These are phyloP conservation scores for Drosophila borealis DNA, from an alignment of 2,888 invertebrate species.

Conservation along the genomic window DNA sequence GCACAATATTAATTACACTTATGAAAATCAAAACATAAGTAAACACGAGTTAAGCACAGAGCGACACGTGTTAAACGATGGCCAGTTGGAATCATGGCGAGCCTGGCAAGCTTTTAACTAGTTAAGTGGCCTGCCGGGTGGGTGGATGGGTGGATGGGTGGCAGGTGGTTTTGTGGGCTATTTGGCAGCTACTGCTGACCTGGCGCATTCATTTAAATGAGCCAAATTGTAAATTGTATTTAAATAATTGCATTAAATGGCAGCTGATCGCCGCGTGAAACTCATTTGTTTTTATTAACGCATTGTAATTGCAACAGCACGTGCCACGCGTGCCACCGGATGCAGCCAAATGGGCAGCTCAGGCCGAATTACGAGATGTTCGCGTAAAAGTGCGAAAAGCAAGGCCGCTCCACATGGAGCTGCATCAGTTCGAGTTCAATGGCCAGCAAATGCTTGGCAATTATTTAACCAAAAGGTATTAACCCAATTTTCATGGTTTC, in stretches of 20 bases:
- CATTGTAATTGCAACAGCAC: conserved; percentile 55
- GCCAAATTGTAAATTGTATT: conserved; percentile 71
- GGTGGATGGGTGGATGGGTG: too few relatives aligned
- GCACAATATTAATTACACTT: conserved; percentile 54
- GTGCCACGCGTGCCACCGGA: conserved; percentile 10
- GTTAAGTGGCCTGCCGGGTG: background rate
- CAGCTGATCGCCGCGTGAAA: conserved; percentile 68
- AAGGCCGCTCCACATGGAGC: background rate
- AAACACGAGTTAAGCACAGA: conserved; percentile 52
- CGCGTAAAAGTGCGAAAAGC: conserved; percentile 2
- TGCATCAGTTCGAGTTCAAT: conserved; percentile 40
- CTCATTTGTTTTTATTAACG: conserved; percentile 80
- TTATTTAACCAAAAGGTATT: conserved; percentile 74
- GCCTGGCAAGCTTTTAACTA: background rate
- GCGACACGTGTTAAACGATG: conserved; percentile 44
- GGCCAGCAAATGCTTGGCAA: conserved; percentile 48
- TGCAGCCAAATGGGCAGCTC: too few relatives aligned
- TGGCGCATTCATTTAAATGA: conserved; percentile 37
- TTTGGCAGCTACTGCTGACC: conserved; percentile 3
- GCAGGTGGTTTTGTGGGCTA: too few relatives aligned
- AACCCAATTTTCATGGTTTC: conserved; percentile 79
- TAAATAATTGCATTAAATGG: conserved; percentile 78
- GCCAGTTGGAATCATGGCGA: background rate
- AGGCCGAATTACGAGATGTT: too few relatives aligned
- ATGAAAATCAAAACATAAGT: conserved; percentile 64